phyloP scores from a whole-genome alignment of 2,888 invertebrate species.

The Chirona hameri region DNA sequence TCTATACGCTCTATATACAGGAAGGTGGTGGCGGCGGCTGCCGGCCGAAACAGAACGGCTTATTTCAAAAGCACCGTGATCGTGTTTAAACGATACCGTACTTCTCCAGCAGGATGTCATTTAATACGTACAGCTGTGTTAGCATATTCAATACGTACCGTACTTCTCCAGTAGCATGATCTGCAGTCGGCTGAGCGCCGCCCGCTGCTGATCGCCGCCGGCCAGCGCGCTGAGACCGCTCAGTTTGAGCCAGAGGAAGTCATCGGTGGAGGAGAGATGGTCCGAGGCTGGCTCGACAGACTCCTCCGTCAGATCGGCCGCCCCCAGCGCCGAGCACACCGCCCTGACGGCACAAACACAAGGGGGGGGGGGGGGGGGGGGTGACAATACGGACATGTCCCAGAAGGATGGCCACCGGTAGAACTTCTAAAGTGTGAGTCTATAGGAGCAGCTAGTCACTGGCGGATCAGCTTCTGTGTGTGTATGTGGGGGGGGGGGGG shows the following conservation, averaged over 20 bases:
- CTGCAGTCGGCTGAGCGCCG: slow-evolving; percentile 7
- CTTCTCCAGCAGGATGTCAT: slow-evolving; percentile 64
- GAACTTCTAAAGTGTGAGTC: too few species aligned
- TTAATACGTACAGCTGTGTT: slow-evolving; percentile 69
- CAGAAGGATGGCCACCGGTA: too few species aligned
- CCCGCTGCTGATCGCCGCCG: neutral
- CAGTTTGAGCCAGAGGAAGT: slow-evolving; percentile 92
- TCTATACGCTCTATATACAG: too few species aligned
- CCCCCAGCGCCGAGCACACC: slow-evolving; percentile 82
- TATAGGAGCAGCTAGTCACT: too few species aligned
- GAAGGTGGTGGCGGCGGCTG: too few species aligned
- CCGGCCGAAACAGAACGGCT: too few species aligned
- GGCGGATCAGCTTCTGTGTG: too few species aligned
- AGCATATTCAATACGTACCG: slow-evolving; percentile 57
- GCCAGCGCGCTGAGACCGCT: slow-evolving; percentile 56
- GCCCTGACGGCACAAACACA: slow-evolving; percentile 42
- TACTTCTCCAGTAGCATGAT: slow-evolving; percentile 71
- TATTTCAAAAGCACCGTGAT: too few species aligned
- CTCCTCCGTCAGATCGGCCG: slow-evolving; percentile 80
- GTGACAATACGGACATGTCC: too few species aligned
- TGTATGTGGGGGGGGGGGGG: too few species aligned
- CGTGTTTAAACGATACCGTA: slow-evolving; percentile 54
- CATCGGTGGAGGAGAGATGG: slow-evolving; percentile 80
- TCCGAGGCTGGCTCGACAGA: slow-evolving; percentile 68
- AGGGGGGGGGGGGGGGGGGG: too few species aligned